A percentile compares a stretch with the other conserved stretches of the same genome.
Evolutionary conservation across 2,888 invertebrate genomes (phyloP).

Genomic region (Iselma pallidipennis): DNA sequence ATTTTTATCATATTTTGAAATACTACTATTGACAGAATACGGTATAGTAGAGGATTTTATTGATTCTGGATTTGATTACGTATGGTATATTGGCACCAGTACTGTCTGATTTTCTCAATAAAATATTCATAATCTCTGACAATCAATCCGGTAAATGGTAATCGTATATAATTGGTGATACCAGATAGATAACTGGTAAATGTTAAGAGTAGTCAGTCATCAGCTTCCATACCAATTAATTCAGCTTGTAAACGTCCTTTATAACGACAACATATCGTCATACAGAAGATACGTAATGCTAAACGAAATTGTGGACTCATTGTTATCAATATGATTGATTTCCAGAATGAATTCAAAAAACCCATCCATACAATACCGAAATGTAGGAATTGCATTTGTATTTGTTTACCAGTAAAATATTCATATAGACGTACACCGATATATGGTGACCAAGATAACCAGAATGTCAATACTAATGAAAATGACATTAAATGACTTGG

Average conservation of each 20-base stretch:
- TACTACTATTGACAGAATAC: not conserved
- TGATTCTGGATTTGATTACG: slow-evolving; percentile 18
- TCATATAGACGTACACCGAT: slow-evolving; percentile 81
- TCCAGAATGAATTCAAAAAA: slow-evolving; percentile 94
- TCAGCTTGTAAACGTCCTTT: slow-evolving; percentile 83
- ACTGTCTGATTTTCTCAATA: slow-evolving; percentile 48
- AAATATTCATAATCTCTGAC: slow-evolving; percentile 53
- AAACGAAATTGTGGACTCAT: slow-evolving; percentile 92
- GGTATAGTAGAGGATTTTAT: slow-evolving; percentile 4
- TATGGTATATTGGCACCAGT: slow-evolving; percentile 48
- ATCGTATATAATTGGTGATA: slow-evolving; percentile 21
- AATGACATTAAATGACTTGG: slow-evolving; percentile 97
- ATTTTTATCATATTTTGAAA: too few species aligned
- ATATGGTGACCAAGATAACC: slow-evolving; percentile 94
- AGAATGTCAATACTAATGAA: slow-evolving; percentile 86
- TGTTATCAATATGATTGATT: slow-evolving; percentile 85
- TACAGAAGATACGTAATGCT: slow-evolving; percentile 83
- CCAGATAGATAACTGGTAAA: slow-evolving; percentile 41
- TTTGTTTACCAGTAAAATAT: slow-evolving; percentile 60
- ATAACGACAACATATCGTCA: slow-evolving; percentile 86
- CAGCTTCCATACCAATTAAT: slow-evolving; percentile 83
- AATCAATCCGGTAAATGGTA: slow-evolving; percentile 51
- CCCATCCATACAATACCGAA: slow-evolving; percentile 95
- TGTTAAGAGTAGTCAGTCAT: slow-evolving; percentile 66
- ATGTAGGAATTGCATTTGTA: slow-evolving; percentile 80